Conservation (phyloP, 2,113 vertebrate species). For the Vombatus ursinus region DNA sequence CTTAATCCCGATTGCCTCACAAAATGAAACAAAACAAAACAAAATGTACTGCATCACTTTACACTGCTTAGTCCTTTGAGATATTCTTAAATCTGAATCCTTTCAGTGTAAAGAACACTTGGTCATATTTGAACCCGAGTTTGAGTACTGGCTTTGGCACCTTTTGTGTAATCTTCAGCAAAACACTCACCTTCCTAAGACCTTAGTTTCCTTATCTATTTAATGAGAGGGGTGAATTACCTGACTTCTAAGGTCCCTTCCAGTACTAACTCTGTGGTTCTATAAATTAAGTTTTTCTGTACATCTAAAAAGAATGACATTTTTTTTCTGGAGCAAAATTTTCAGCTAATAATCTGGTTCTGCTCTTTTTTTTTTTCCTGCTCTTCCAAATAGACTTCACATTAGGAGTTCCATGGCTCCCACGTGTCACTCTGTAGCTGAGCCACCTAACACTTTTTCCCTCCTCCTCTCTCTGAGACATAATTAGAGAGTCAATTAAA, state of each 20-base stretch:
- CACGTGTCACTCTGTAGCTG: not conserved
- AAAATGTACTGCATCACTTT: not conserved
- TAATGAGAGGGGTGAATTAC: not conserved
- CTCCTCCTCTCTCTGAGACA: not conserved
- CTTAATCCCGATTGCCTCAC: no score
- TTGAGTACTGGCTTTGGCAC: not conserved
- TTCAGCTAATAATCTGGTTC: not conserved
- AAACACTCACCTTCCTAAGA: not conserved
- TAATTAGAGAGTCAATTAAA: not conserved
- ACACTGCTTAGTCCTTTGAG: not conserved
- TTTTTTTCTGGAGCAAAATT: not conserved
- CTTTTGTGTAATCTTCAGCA: not conserved
- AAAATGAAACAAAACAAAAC: no score
- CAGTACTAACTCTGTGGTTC: not conserved
- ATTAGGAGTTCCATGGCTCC: not conserved
- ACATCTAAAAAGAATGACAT: not conserved
- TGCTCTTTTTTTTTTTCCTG: not conserved
- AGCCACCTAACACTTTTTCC: not conserved
- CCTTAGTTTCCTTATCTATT: not conserved
- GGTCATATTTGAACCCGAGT: not conserved
- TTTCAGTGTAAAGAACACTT: not conserved
- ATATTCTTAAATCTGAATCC: not conserved
- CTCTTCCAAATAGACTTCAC: not conserved
- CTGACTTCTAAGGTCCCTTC: not conserved
- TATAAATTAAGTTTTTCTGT: not conserved